These are phyloP conservation scores for Morphnarchus princeps DNA, from an alignment of 2,113 vertebrate genomes.

Conservation along the genomic window DNA sequence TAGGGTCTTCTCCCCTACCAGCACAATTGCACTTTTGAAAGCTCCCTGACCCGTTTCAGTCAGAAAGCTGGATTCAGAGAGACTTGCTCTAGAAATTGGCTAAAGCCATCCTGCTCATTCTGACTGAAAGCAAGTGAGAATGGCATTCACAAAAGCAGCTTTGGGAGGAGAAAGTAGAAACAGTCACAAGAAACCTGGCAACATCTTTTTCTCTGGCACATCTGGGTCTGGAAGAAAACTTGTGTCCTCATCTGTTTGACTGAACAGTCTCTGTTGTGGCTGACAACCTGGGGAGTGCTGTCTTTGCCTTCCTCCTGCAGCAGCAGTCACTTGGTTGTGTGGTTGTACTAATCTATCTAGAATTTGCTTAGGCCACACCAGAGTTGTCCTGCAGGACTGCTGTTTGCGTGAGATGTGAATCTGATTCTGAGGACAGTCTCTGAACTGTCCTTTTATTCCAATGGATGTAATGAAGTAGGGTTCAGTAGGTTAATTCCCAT, in stretches of 20 bases:
- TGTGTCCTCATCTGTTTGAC: background rate
- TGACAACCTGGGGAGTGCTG: background rate
- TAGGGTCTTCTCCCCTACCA: background rate
- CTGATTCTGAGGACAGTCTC: background rate
- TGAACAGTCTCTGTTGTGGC: background rate
- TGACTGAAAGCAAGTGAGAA: background rate
- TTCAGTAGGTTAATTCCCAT: background rate
- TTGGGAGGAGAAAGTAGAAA: background rate
- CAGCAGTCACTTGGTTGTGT: background rate
- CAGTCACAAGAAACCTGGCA: background rate
- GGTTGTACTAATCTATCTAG: background rate
- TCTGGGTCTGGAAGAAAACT: background rate
- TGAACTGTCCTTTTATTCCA: background rate
- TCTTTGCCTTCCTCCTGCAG: background rate
- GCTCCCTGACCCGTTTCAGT: background rate
- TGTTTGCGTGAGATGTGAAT: background rate
- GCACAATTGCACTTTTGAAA: background rate
- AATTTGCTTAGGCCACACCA: background rate
- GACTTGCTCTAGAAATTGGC: background rate
- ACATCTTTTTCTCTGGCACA: background rate
- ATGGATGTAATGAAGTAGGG: background rate
- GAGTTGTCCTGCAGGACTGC: accelerated
- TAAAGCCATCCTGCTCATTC: background rate
- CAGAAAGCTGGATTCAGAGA: background rate
- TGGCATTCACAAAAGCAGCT: background rate